Evolutionary conservation across 92 coral and sea anemone species (phyloP), one percentile per base, ranked within the genome.

Genomic region (Bergia puertoricense): DNA sequence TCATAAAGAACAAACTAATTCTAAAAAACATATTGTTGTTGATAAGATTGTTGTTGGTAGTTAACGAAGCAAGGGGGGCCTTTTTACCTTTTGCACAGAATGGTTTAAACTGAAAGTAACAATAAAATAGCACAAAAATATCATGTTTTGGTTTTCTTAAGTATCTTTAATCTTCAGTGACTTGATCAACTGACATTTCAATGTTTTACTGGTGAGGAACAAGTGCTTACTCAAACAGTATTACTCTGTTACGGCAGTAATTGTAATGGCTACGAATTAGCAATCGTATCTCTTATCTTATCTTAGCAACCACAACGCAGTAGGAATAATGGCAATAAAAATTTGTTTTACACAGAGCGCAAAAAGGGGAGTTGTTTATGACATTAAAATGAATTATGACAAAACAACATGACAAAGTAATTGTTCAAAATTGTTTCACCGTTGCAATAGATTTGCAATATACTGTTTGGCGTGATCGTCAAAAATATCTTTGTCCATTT

Each of bases 401-500:
- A 46, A 46, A 46, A 11, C 16, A 13, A 9, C 2, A 8, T 13
- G 13, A 30, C 30, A 54, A 54, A 54, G 15, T 1, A 54, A 16
- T 54, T 54, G 9, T 57, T 57, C 6, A 1, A 62, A 62, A 62
- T 7, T 18, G 22, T 48, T 62, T 76, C 46, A 75, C 9, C 36
- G 79, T 75, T 75, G 79, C 54, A 75, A 40, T 75, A 42, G n/a
- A 57, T 69, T 45, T 44, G 62, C 37, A 83, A 83, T 14, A 38
- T 45, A 46, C 77, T 83, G 78, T 71, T 71, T 69, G 30, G 42
- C 43, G 43, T 84, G 79, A 54, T 84, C 44, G 37, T 43, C 36
- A 74, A 48, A 80, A 15, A 46, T 67, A 11, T 59, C 78, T 37
- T 36, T 77, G 41, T 88, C 91, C 68, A 81, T 67, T 30, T 76